These are phyloP conservation scores for Notiomystis cincta DNA, from an alignment of 2,113 vertebrate genomes.

Conservation along the genomic window DNA sequence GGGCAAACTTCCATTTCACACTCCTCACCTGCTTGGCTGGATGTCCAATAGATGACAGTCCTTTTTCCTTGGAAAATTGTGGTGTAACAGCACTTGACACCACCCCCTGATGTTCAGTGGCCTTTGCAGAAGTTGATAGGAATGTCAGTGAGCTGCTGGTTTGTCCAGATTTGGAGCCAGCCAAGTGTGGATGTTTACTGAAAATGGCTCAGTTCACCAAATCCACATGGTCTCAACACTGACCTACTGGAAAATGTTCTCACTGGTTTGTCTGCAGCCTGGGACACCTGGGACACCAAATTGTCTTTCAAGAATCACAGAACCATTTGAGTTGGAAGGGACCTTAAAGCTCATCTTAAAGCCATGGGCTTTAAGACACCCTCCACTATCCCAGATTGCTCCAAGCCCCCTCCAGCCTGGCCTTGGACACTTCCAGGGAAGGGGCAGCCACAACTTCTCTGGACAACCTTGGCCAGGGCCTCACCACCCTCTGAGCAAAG, in stretches of 20 bases:
- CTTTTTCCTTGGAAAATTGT: neutral
- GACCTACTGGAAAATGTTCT: neutral
- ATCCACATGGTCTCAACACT: neutral
- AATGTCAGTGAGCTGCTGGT: neutral
- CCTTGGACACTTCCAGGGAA: neutral
- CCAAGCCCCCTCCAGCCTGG: neutral
- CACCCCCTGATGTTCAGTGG: neutral
- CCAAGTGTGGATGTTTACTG: neutral
- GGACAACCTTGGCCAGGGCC: neutral
- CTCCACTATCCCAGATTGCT: accelerated
- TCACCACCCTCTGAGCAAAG: neutral
- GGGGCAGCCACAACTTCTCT: neutral
- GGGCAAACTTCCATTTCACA: neutral
- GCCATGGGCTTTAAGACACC: neutral
- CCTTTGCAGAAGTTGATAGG: neutral
- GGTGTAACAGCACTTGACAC: neutral
- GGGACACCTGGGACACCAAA: neutral
- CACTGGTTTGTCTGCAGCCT: neutral
- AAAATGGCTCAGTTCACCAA: neutral
- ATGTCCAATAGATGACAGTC: neutral
- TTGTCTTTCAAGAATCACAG: neutral
- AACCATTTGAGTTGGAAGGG: neutral
- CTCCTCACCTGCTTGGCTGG: neutral
- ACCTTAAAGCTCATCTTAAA: neutral
- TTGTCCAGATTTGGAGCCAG: neutral